Percentiles rank a stretch among this genome's conserved stretches.
Conservation (phyloP, 2,797 vertebrate genomes). For the Onychomys leucogaster region DNA sequence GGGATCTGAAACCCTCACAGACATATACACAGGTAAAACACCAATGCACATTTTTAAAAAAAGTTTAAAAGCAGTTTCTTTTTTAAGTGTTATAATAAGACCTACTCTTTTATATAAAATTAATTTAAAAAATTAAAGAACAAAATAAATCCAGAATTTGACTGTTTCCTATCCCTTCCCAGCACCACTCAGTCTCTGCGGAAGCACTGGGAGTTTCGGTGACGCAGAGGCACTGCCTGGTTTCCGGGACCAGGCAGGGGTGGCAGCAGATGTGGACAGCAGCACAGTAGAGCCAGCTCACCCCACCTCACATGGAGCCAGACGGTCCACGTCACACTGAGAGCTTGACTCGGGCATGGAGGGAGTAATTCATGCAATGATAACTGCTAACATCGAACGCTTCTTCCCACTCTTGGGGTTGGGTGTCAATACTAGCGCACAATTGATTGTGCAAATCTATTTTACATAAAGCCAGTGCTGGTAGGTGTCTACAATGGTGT, state of each 20-base stretch:
- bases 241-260: not conserved
- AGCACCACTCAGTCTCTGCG: not conserved
- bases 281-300: not conserved
- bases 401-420: not conserved
- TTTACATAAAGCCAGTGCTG: not conserved
- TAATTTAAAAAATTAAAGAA: not conserved
- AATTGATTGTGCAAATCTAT: not conserved
- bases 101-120: not conserved
- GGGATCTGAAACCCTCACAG: not conserved
- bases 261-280: not conserved
- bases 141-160: not conserved
- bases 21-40: not conserved
- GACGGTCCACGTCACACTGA: not conserved
- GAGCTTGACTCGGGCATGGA: not conserved
- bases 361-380: not conserved
- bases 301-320: not conserved
- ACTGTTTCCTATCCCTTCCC: not conserved
- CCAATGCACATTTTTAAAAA: not conserved
- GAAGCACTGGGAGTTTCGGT: slow-evolving; percentile 8
- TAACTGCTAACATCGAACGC: not conserved
- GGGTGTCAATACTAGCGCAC: not conserved
- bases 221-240: not conserved
- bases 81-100: not conserved
- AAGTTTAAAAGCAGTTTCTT: not conserved
- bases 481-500: not conserved